Conservation (phyloP, 92 coral and sea anemone species). For the Diadumene lineata region DNA sequence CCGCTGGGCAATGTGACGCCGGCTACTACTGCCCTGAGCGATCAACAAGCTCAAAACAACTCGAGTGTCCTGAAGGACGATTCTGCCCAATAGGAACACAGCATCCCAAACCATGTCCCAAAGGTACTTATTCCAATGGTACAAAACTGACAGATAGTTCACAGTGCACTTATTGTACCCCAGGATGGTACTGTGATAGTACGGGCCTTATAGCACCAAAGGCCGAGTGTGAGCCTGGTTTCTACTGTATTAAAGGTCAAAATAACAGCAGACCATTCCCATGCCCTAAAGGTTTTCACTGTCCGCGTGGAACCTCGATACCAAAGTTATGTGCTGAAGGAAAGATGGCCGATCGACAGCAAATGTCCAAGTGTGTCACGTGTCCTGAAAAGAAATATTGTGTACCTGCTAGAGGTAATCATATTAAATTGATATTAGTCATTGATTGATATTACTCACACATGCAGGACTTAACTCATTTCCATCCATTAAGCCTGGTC, state of each 20-base stretch:
- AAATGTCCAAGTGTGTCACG: slow-evolving; percentile 52
- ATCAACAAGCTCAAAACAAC: slow-evolving; percentile 64
- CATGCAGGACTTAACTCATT: too few species aligned
- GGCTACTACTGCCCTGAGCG: slow-evolving; percentile 86
- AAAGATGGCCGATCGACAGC: slow-evolving; percentile 62
- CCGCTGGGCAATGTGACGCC: slow-evolving; percentile 84
- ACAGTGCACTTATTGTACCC: slow-evolving; percentile 69
- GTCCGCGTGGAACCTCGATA: slow-evolving; percentile 73
- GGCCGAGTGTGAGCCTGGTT: slow-evolving; percentile 75
- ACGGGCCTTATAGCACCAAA: slow-evolving; percentile 77
- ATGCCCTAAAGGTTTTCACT: slow-evolving; percentile 80
- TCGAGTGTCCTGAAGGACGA: slow-evolving; percentile 79
- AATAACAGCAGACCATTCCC: slow-evolving; percentile 65
- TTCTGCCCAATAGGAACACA: slow-evolving; percentile 73
- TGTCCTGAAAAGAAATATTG: slow-evolving; percentile 87
- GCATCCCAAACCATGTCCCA: slow-evolving; percentile 80
- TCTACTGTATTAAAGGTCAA: slow-evolving; percentile 81
- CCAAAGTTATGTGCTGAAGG: slow-evolving; percentile 73
- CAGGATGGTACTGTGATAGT: slow-evolving; percentile 91
- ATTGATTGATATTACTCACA: too few species aligned
- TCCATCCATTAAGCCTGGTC: too few species aligned
- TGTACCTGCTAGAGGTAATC: slow-evolving; percentile 1
- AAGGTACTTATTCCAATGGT: slow-evolving; percentile 81
- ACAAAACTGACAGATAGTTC: slow-evolving; percentile 62
- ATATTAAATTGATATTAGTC: not conserved